phyloP scores from a whole-genome alignment of 2,797 vertebrate species.

The Psittacula derbiana region DNA sequence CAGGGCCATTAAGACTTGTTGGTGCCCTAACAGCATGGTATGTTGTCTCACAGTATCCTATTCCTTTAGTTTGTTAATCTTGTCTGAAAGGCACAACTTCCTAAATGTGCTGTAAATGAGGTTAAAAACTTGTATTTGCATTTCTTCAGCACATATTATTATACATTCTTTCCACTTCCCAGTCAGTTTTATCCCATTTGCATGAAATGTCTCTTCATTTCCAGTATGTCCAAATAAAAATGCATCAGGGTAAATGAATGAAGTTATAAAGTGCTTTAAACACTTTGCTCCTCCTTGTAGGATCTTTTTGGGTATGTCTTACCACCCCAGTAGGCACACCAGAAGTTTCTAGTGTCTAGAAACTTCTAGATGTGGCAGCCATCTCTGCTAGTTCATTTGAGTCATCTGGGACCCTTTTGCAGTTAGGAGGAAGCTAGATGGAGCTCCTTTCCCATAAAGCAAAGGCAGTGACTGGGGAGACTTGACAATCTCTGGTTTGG shows the following conservation, averaged over 20 bases:
- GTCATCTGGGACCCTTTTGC: neutral
- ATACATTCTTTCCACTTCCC: neutral
- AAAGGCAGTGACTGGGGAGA: neutral
- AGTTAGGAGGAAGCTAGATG: neutral
- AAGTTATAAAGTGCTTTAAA: neutral
- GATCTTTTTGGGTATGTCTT: neutral
- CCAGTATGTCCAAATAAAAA: neutral
- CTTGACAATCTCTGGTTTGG: neutral
- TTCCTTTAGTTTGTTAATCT: neutral
- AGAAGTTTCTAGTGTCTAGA: neutral
- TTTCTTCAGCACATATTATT: neutral
- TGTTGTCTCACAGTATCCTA: neutral
- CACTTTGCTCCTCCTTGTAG: neutral
- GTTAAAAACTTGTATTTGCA: neutral
- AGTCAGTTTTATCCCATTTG: neutral
- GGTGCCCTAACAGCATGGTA: neutral
- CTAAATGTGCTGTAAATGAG: neutral
- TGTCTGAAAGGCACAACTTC: accelerated
- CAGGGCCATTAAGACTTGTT: neutral
- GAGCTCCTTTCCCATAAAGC: neutral
- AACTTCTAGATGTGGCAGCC: neutral
- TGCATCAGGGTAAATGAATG: neutral
- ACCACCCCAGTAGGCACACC: neutral
- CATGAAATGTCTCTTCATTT: neutral
- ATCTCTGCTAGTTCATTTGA: neutral